These are phyloP conservation scores for Dendrocincla fuliginosa DNA, from an alignment of 2,797 vertebrate species.

Conservation along the genomic window DNA sequence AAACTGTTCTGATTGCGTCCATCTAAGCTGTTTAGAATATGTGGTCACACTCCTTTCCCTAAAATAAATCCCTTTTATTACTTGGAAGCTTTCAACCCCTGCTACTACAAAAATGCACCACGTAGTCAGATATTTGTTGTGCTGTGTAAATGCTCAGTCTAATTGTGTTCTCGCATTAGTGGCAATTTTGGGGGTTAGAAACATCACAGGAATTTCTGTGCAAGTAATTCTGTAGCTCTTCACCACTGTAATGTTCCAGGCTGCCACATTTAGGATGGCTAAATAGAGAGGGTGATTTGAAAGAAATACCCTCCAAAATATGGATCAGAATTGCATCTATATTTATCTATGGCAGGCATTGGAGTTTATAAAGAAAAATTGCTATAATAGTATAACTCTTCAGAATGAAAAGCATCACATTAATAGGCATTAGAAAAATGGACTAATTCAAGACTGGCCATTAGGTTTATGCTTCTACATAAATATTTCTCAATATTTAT, in stretches of 20 bases:
- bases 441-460: not conserved
- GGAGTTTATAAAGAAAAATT: slow-evolving; percentile 12
- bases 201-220: slow-evolving; percentile 10
- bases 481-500: not conserved
- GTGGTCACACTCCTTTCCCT: not conserved
- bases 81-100: not conserved
- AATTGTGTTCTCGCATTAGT: slow-evolving; percentile 4
- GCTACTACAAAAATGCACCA: not conserved
- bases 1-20: not conserved
- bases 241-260: not conserved
- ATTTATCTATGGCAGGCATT: not conserved
- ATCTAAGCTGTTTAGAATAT: not conserved
- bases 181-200: slow-evolving; percentile 11
- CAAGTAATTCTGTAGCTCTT: slow-evolving; percentile 30
- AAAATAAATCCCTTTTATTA: not conserved
- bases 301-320: slow-evolving; percentile 13
- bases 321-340: slow-evolving; percentile 14
- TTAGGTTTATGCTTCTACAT: not conserved
- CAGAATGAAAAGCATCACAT: not conserved
- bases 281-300: slow-evolving; percentile 46
- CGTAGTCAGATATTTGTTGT: not conserved
- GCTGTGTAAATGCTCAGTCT: not conserved
- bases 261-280: slow-evolving; percentile 35
- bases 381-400: not conserved
- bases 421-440: not conserved